A percentile compares a stretch with the other conserved stretches of the same genome.
Evolutionary conservation across 2,888 invertebrate genomes (phyloP).

Genomic region (Myopa tessellatipennis): DNA sequence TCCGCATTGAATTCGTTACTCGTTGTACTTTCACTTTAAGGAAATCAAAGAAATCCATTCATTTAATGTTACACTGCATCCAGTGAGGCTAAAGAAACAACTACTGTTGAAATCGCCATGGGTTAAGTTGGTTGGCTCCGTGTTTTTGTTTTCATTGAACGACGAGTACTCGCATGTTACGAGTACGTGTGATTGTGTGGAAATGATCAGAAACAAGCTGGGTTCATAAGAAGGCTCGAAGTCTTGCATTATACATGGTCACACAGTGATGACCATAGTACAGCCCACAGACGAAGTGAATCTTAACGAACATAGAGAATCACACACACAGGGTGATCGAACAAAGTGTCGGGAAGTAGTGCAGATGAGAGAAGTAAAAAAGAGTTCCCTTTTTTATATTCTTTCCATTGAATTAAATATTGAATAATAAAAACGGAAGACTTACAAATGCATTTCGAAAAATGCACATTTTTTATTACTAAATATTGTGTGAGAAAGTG

Average conservation of each 20-base stretch:
- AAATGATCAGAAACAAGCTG: background rate
- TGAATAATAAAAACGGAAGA: too few relatives aligned
- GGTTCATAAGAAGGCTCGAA: slow-evolving; percentile 7
- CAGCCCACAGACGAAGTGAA: background rate
- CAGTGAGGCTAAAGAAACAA: background rate
- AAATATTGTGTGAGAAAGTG: too few relatives aligned
- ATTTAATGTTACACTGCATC: background rate
- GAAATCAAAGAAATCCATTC: slow-evolving; percentile 2
- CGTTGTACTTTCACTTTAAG: slow-evolving; percentile 1
- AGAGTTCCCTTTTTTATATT: too few relatives aligned
- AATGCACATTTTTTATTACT: too few relatives aligned
- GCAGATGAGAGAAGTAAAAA: too few relatives aligned
- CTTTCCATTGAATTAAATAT: too few relatives aligned
- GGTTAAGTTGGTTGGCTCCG: background rate
- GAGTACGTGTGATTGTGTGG: background rate
- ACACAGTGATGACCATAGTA: slow-evolving; percentile 30
- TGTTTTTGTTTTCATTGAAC: background rate
- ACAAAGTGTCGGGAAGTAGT: too few relatives aligned
- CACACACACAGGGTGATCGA: too few relatives aligned
- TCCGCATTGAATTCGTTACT: background rate
- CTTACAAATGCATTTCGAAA: too few relatives aligned
- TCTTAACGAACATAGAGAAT: too few relatives aligned
- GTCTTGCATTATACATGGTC: slow-evolving; percentile 37
- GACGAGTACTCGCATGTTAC: background rate
- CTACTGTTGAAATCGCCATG: background rate